Evolutionary conservation across 2,888 invertebrate species (phyloP).

Genomic region (Bimastos eiseni): DNA sequence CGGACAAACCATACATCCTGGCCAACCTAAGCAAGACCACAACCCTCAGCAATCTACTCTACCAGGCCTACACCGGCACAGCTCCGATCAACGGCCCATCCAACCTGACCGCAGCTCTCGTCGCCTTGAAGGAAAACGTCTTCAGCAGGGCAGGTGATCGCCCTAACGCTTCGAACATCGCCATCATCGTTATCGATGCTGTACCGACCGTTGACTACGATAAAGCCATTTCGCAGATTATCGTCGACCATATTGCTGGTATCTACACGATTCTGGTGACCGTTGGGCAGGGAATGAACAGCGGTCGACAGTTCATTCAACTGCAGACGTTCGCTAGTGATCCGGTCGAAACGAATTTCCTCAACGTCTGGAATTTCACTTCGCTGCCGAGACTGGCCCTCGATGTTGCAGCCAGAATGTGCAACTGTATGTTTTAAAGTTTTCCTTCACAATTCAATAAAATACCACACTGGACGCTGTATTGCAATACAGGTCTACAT

Average conservation of each 20-base stretch:
- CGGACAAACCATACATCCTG: slow-evolving; percentile 54
- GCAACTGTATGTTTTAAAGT: slow-evolving; percentile 40
- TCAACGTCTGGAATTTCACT: slow-evolving; percentile 40
- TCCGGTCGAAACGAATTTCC: slow-evolving; percentile 41
- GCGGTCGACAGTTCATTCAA: slow-evolving; percentile 43
- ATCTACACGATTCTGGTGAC: slow-evolving; percentile 50
- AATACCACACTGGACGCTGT: no score
- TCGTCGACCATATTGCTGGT: slow-evolving; percentile 52
- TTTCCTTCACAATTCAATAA: no score
- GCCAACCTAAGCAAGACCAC: slow-evolving; percentile 47
- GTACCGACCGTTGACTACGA: slow-evolving; percentile 51
- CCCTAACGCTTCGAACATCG: slow-evolving; percentile 50
- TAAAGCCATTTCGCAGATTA: slow-evolving; percentile 50
- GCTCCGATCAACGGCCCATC: slow-evolving; percentile 52
- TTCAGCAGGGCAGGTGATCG: slow-evolving; percentile 50
- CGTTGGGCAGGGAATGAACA: slow-evolving; percentile 51
- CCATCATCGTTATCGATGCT: slow-evolving; percentile 55
- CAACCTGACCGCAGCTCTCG: slow-evolving; percentile 56
- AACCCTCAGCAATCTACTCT: slow-evolving; percentile 36
- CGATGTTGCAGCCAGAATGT: slow-evolving; percentile 39
- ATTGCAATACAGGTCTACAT: no score
- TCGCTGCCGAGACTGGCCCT: slow-evolving; percentile 36
- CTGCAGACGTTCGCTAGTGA: slow-evolving; percentile 43
- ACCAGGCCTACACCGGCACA: slow-evolving; percentile 44
- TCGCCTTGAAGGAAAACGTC: slow-evolving; percentile 25